Evolutionary conservation across 2,888 invertebrate genomes (phyloP), one percentile per base, ranked within the genome.

Genomic region (Agelastica alni): DNA sequence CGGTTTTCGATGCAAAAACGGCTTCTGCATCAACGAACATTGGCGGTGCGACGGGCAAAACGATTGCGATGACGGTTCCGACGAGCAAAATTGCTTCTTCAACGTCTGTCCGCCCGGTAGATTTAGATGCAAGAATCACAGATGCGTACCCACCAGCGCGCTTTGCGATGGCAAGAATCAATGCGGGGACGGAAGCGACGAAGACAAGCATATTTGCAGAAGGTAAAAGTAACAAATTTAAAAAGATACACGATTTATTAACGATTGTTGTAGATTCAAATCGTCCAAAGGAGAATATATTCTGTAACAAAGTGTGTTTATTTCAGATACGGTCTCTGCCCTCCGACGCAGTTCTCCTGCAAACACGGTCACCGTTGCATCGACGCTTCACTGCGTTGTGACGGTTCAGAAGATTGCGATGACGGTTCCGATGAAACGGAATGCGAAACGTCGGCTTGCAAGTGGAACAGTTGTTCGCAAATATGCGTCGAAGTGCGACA

Each of bases 381-480:
- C 53, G 77, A 80, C 7, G 77, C 77, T 51, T 75, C 77, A 42
- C 72, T 81, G 37, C 78, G 79, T 1, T 87, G 87, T 71, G 81
- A 87, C 69, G 80, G 81, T 6, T 73, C 74, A 6, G 69, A 77
- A 41, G 81, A 85, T 66, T 86, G 86, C 67, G 77, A 74, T 1
- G 83, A 85, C 65, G 78, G 77, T 56, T 71, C 70, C 36, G 78
- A 78, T 59, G 79, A 79, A 65, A 63, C 60, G 10, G 67, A 71
- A 34, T 74, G 74, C 51, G 62, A 65, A 20, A 61, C 63, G 22
- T 64, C 71, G 1, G 58, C 67, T 7, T 90, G 90, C 72, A 77
- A 81, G 47, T 90, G 89, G 81, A 85, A 86, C 39, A 80, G 85
- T 2, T 93, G 93, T 71, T 86, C 92, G 13, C 93, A 93, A 74